phyloP scores from a whole-genome alignment of 2,888 invertebrate genomes.

The Lithophane ornitopus region DNA sequence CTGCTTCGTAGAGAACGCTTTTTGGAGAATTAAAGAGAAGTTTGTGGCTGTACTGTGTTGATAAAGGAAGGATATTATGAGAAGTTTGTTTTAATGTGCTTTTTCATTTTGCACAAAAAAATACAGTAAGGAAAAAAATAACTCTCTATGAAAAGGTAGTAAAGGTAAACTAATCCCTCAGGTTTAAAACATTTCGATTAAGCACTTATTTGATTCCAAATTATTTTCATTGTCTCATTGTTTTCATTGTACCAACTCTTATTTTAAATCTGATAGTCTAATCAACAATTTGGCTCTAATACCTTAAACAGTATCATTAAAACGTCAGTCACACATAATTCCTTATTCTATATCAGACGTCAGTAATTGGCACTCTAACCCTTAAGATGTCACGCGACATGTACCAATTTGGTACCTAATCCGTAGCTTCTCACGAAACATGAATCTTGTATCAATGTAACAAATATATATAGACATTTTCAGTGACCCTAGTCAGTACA shows the following conservation, averaged over 20 bases:
- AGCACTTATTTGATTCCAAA: background rate
- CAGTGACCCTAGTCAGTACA: constrained; percentile 37
- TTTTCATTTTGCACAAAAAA: constrained; percentile 15
- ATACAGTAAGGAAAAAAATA: background rate
- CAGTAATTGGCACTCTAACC: constrained; percentile 27
- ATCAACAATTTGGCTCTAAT: background rate
- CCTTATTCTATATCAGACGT: constrained; percentile 1
- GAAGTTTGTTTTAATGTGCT: constrained; percentile 36
- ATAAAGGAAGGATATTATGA: constrained; percentile 60
- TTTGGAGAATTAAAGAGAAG: constrained; percentile 61
- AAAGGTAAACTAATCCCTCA: background rate
- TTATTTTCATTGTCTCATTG: background rate
- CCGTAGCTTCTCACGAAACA: constrained; percentile 28
- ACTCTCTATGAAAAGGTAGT: background rate
- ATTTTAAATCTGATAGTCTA: background rate
- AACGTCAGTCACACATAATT: constrained; percentile 4
- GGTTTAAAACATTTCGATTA: background rate
- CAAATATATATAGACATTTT: constrained; percentile 45
- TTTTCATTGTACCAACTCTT: background rate
- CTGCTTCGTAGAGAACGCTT: constrained; percentile 71
- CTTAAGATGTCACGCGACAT: constrained; percentile 25
- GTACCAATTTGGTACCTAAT: constrained; percentile 31
- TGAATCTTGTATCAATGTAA: constrained; percentile 50
- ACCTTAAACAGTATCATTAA: background rate
- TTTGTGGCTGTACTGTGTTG: constrained; percentile 48